These are phyloP conservation scores for Scortum barcoo DNA, from an alignment of 2,113 vertebrate genomes.

Conservation along the genomic window DNA sequence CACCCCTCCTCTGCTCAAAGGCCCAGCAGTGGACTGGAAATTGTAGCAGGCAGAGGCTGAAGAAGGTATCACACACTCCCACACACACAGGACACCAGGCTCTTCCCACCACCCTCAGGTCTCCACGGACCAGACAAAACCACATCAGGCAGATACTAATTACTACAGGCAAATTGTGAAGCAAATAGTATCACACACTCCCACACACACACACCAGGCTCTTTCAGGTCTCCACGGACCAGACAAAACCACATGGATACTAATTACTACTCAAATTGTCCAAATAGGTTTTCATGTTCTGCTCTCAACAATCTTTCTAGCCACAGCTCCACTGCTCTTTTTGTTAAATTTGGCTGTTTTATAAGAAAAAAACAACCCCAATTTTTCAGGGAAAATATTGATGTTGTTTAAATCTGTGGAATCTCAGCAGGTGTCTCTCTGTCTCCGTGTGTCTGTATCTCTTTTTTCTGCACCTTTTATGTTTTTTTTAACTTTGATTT, in stretches of 20 bases:
- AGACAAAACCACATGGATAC: conserved; percentile 24
- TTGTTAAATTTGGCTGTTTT: not conserved
- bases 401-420: not conserved
- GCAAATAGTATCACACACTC: conserved; percentile 65
- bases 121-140: conserved; percentile 20
- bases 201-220: conserved; percentile 13
- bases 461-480: not conserved
- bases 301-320: not conserved
- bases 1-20: conserved; percentile 26
- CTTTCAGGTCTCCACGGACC: conserved; percentile 10
- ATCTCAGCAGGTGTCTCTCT: not conserved
- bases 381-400: not conserved
- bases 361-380: not conserved
- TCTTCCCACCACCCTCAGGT: not conserved
- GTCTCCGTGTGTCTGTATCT: not conserved
- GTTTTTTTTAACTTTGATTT: not conserved
- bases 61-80: conserved; percentile 68
- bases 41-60: conserved; percentile 57
- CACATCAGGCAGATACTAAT: too few species aligned
- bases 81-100: conserved; percentile 10
- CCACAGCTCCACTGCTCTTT: not conserved
- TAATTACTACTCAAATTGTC: conserved; percentile 1
- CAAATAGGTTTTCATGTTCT: not conserved
- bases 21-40: conserved; percentile 44
- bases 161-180: too few species aligned